Evolutionary conservation across 2,113 vertebrate genomes (phyloP).

Genomic region (Sitta europaea): DNA sequence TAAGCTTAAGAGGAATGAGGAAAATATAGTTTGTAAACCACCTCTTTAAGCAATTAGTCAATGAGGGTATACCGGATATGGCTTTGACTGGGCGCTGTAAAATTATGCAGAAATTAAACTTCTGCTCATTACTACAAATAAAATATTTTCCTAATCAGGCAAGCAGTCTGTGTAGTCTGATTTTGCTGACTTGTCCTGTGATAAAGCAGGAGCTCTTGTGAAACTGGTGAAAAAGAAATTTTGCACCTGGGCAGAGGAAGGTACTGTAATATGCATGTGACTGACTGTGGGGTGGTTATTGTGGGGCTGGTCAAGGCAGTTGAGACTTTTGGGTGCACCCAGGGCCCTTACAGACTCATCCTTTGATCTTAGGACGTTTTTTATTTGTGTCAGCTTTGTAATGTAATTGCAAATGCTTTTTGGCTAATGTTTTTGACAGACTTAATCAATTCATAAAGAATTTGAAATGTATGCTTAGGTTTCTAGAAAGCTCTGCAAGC

Average conservation of each 20-base stretch:
- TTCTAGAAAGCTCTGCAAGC: background rate
- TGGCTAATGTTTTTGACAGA: background rate
- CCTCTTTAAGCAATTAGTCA: background rate
- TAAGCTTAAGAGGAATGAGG: constrained; percentile 11
- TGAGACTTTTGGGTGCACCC: rapidly evolving
- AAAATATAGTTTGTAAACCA: background rate
- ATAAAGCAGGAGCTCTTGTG: background rate
- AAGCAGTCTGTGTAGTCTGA: background rate
- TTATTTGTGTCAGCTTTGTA: background rate
- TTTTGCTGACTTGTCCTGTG: background rate
- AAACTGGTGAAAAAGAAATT: background rate
- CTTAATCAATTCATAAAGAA: background rate
- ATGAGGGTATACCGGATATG: background rate
- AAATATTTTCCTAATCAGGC: background rate
- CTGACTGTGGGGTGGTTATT: background rate
- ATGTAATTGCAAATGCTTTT: background rate
- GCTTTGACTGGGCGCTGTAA: background rate
- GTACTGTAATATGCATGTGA: background rate
- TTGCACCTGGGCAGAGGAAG: background rate
- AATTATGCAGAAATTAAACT: background rate
- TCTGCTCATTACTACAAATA: background rate
- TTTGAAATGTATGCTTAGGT: background rate
- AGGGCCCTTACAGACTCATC: background rate
- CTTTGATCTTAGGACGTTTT: background rate
- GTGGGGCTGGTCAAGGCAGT: background rate